Percentiles rank a stretch among this genome's conserved stretches.
These are phyloP conservation scores for Netelia virgata DNA, from an alignment of 2,888 invertebrate species.

Conservation along the genomic window DNA sequence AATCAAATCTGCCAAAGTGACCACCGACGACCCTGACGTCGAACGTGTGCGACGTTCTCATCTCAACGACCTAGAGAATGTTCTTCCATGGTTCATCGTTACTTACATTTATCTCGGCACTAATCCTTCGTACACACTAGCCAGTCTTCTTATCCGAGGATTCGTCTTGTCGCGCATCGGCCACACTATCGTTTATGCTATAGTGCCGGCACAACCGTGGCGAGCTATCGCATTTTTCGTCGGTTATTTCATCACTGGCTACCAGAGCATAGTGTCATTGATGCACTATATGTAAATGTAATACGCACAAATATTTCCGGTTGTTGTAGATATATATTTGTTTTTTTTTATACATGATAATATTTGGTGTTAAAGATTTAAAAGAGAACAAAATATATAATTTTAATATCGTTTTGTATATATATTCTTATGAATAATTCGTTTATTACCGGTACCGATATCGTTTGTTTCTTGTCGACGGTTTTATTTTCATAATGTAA, in stretches of 20 bases:
- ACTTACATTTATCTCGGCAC: conserved; percentile 86
- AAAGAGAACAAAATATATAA: too few species aligned
- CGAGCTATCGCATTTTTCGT: conserved; percentile 84
- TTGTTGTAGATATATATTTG: background rate
- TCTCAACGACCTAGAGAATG: conserved; percentile 87
- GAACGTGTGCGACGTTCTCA: conserved; percentile 87
- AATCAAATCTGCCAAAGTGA: conserved; percentile 65
- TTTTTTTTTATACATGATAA: background rate
- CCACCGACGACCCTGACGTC: conserved; percentile 84
- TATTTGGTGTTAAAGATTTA: too few species aligned
- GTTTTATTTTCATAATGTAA: background rate
- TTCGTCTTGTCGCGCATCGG: conserved; percentile 85
- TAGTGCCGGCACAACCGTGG: conserved; percentile 85
- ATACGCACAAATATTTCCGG: background rate
- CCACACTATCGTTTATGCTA: conserved; percentile 86
- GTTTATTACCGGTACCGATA: too few species aligned
- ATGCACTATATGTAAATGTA: conserved; percentile 63
- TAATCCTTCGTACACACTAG: conserved; percentile 84
- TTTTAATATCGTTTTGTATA: too few species aligned
- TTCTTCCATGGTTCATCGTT: conserved; percentile 85
- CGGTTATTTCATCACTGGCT: conserved; percentile 83
- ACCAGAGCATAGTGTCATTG: conserved; percentile 82
- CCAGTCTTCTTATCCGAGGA: conserved; percentile 85
- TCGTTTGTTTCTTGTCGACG: too few species aligned
- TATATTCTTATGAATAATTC: too few species aligned